Evolutionary conservation across 2,888 invertebrate genomes (phyloP).

Genomic region (Tenthredo livida): DNA sequence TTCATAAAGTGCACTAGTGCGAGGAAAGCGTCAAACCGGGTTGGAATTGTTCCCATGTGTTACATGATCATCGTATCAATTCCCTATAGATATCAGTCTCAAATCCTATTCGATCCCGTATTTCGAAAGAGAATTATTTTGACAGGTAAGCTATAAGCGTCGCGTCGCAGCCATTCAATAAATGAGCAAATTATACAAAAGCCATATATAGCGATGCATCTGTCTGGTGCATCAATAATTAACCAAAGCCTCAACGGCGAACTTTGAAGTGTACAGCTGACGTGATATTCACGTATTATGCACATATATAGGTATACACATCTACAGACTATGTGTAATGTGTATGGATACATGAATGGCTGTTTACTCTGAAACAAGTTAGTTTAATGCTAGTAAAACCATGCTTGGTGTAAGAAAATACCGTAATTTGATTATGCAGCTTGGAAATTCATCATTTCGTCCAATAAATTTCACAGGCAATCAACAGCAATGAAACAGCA

Average conservation of each 20-base stretch:
- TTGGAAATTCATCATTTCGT: constrained; percentile 1
- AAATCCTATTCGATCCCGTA: background rate
- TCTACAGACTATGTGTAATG: background rate
- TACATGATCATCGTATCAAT: constrained; percentile 32
- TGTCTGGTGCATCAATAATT: constrained; percentile 2
- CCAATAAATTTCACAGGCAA: background rate
- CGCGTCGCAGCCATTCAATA: background rate
- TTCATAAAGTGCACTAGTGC: background rate
- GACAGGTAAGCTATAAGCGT: background rate
- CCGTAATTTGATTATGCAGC: background rate
- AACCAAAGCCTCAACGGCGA: background rate
- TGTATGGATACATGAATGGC: background rate
- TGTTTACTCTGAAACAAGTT: constrained; percentile 18
- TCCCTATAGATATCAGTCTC: background rate
- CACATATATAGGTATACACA: background rate
- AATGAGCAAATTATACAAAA: background rate
- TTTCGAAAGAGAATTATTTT: constrained; percentile 1
- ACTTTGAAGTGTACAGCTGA: constrained; percentile 18
- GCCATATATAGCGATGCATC: background rate
- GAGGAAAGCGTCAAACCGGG: background rate
- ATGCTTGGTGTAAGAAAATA: background rate
- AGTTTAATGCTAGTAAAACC: background rate
- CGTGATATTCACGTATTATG: background rate
- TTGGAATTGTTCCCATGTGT: background rate
- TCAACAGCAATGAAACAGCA: background rate